A percentile compares a stretch with the other conserved stretches of the same genome.
These are phyloP conservation scores for Sebastes cheni DNA, from an alignment of 2,797 vertebrate species.

Conservation along the genomic window DNA sequence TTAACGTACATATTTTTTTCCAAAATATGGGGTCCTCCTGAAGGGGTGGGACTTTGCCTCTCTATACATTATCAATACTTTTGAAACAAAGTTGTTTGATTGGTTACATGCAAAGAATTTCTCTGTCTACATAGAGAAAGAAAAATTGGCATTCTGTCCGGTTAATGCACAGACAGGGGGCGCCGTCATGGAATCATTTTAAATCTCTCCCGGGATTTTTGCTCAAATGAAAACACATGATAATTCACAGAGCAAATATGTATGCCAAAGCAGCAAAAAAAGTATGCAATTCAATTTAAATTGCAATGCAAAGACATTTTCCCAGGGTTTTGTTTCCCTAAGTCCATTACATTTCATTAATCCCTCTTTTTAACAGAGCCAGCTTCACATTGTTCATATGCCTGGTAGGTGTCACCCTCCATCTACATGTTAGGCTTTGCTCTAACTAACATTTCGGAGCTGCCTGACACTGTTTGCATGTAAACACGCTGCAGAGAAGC, in stretches of 20 bases:
- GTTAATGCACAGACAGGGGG: background rate
- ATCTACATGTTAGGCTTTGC: constrained; percentile 66
- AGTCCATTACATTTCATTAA: background rate
- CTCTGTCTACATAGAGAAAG: no score
- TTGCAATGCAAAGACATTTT: background rate
- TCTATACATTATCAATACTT: no score
- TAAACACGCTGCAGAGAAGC: constrained; percentile 66
- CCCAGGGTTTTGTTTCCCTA: background rate
- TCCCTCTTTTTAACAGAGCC: background rate
- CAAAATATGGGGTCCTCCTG: no score
- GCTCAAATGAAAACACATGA: background rate
- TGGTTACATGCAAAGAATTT: no score
- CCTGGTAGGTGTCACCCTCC: constrained; percentile 59
- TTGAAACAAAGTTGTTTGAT: no score
- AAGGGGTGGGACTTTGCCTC: no score
- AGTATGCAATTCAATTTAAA: background rate
- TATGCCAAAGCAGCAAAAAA: background rate
- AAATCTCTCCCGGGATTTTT: background rate
- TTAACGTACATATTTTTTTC: no score
- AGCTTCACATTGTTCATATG: constrained; percentile 35
- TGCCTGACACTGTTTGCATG: constrained; percentile 70
- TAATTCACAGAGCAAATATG: background rate
- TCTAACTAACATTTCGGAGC: constrained; percentile 61
- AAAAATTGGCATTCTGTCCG: no score
- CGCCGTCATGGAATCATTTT: background rate